Base-by-base conservation (phyloP, 92 coral and sea anemone genomes). In the Umimayanthus chanpuru region DNA sequence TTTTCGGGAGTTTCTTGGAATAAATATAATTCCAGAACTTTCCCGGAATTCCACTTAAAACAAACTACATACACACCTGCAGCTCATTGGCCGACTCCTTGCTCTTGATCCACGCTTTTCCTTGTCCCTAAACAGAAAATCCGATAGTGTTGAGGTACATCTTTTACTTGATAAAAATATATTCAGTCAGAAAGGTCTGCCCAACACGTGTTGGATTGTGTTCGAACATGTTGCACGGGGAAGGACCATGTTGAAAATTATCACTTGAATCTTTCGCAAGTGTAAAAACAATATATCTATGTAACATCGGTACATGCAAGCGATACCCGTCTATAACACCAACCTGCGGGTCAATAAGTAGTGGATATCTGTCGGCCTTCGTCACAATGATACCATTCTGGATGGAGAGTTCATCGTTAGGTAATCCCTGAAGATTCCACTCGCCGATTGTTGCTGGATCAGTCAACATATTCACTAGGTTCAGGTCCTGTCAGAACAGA, bases 361-460 rank as follows among this genome's bases (percentile, higher is more conserved):
- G 92, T 16, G 99, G 98, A 73, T 92, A 97, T 73, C 99, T 90
- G 58, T 96, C 91, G 50, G 99, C 99, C 88, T 97, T 97, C 66
- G 99, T 97, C 67, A 97, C 99, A 87, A 97, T 97, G 85, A 97
- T 97, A 29, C 99, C 99, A 30, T 97, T 97, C 88, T 97, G 99
- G 28, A 95, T 94, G 41, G 99, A 97, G 66, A 97, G 76, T 88
- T 97, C 99, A 75, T 97, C 99, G 84, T 94, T 97, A 25, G 99
- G 99, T 20, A 97, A 89, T 67, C 99, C 99, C 80, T 97, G 99
- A 0, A 97, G 95, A 77, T 94, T 94, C 99, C 99, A 97, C 77
- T 97, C 99, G 15, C 99, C 99, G 30, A 97, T 95, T 12, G 99
- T 97, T 39, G 99, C 99, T 23, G 99, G 92, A 58, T 97, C 99